Conservation (phyloP, 2,797 vertebrate species). For the Sorex maritimensis region DNA sequence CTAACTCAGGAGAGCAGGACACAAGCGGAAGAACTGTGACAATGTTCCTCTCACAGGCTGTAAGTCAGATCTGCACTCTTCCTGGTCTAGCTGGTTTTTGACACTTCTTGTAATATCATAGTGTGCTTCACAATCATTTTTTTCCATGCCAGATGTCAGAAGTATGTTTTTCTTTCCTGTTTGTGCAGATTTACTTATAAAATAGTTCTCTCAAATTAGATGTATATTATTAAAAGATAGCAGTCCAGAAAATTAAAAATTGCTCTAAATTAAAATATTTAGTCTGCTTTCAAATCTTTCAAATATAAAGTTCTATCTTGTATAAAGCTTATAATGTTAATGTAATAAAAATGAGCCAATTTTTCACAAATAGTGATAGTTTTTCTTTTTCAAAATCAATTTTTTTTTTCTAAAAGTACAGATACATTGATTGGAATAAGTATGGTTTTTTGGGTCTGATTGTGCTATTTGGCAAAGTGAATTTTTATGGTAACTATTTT, state of each 20-base stretch:
- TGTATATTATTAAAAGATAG: not conserved
- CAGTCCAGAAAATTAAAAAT: not conserved
- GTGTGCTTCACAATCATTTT: conserved; percentile 1
- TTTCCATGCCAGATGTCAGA: conserved; percentile 3
- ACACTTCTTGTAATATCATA: conserved; percentile 45
- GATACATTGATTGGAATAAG: conserved; percentile 40
- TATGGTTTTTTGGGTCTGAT: conserved; percentile 2
- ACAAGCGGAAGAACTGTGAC: conserved; percentile 48
- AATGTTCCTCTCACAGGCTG: conserved; percentile 72
- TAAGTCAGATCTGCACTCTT: conserved; percentile 71
- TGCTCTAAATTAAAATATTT: not conserved
- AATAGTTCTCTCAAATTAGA: not conserved
- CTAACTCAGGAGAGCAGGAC: conserved; percentile 31
- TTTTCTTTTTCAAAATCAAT: conserved; percentile 48
- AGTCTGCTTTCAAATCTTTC: conserved; percentile 56
- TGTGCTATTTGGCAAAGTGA: conserved; percentile 10
- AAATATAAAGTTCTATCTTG: not conserved
- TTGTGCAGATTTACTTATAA: not conserved
- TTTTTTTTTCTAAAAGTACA: not conserved
- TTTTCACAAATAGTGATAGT: conserved; percentile 62
- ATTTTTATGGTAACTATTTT: conserved; percentile 45
- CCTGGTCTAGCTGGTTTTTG: not conserved
- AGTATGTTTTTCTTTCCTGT: not conserved
- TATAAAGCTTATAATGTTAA: not conserved
- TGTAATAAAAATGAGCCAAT: conserved; percentile 30